These are phyloP conservation scores for Apamea sordens DNA, from an alignment of 2,888 invertebrate species.

Conservation along the genomic window DNA sequence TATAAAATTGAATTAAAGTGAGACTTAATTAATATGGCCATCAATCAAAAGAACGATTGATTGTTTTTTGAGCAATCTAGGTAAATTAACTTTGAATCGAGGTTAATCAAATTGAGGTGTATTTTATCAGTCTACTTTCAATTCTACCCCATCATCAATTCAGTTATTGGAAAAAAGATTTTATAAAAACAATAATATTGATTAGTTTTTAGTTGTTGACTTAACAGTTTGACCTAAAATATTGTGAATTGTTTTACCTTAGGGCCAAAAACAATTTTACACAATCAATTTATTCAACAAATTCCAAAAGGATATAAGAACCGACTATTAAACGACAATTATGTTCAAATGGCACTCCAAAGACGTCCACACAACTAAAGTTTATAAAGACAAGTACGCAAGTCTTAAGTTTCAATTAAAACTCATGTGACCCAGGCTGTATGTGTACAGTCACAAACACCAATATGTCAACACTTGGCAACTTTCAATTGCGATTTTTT, in stretches of 20 bases:
- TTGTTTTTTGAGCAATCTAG: slow-evolving; percentile 14
- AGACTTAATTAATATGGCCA: slow-evolving; percentile 36
- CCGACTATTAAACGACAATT: neutral
- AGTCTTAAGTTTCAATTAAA: slow-evolving; percentile 27
- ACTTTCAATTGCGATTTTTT: no score
- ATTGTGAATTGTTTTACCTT: neutral
- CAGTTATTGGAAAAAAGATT: no score
- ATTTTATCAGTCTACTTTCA: neutral
- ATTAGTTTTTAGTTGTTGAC: neutral
- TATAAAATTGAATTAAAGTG: slow-evolving; percentile 38
- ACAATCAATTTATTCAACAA: neutral
- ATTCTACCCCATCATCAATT: slow-evolving; percentile 5
- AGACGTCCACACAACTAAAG: neutral
- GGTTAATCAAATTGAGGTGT: slow-evolving; percentile 2
- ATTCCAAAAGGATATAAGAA: neutral
- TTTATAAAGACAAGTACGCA: neutral
- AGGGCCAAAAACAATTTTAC: neutral
- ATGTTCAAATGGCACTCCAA: neutral
- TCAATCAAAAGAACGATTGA: slow-evolving; percentile 47
- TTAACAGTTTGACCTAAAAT: neutral
- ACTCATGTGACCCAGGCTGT: neutral
- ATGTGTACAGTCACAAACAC: no score
- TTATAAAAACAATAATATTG: neutral
- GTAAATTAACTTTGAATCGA: slow-evolving; percentile 13
- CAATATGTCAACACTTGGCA: no score